These are phyloP conservation scores for Gobio occitaniae DNA, from an alignment of 2,797 vertebrate genomes.

Conservation along the genomic window DNA sequence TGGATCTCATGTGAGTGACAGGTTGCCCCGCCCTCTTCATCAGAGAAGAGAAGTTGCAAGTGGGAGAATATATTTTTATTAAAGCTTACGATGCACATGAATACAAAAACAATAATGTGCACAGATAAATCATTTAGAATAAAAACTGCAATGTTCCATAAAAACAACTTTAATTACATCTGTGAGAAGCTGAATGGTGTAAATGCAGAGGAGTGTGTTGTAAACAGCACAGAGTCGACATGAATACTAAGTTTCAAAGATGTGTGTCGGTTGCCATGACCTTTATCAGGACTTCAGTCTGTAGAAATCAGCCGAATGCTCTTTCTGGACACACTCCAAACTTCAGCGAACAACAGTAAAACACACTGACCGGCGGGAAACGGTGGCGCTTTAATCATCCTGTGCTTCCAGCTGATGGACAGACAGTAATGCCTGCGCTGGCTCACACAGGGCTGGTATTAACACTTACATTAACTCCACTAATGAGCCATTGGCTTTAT, in stretches of 20 bases:
- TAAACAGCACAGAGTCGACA: neutral
- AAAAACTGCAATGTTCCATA: neutral
- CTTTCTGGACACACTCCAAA: slow-evolving; percentile 7
- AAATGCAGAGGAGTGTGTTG: neutral
- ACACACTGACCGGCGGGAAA: neutral
- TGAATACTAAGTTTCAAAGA: slow-evolving; percentile 33
- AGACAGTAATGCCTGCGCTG: slow-evolving; percentile 10
- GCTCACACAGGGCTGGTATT: neutral
- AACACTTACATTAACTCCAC: neutral
- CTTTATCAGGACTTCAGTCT: slow-evolving; percentile 17
- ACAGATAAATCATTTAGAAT: neutral
- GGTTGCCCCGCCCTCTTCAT: neutral
- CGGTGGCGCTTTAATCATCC: neutral
- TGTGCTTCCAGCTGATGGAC: neutral
- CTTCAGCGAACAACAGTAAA: neutral
- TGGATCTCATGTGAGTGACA: neutral
- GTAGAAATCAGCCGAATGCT: neutral
- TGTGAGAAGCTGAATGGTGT: neutral
- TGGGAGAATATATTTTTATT: neutral
- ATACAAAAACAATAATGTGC: neutral
- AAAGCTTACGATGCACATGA: neutral
- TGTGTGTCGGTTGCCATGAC: slow-evolving; percentile 13
- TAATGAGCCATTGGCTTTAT: neutral
- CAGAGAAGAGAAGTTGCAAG: neutral
- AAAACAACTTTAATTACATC: neutral